Conservation (phyloP, 2,113 vertebrate species). For the Stictonetta naevosa region DNA sequence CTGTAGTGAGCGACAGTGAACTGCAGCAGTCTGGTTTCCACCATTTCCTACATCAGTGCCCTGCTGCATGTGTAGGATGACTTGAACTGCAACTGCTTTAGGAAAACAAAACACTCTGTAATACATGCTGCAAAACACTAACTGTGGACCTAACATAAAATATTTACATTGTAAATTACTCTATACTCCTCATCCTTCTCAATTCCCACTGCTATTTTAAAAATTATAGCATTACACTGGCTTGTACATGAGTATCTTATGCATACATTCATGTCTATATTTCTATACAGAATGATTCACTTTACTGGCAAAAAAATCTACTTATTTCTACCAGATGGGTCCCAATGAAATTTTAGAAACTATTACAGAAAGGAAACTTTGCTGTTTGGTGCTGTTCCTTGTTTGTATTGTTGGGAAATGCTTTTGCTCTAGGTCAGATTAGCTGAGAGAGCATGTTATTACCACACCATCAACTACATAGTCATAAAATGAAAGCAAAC, state of each 20-base stretch:
- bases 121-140: not conserved
- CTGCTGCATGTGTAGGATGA: not conserved
- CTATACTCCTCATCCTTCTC: not conserved
- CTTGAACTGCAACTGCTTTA: not conserved
- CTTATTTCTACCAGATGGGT: not conserved
- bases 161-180: not conserved
- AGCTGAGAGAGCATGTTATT: not conserved
- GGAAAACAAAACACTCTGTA: accelerated
- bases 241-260: accelerated
- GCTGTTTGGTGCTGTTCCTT: not conserved
- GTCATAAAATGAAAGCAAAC: not conserved
- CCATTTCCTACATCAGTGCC: not conserved
- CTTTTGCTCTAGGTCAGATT: not conserved
- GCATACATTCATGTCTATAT: not conserved
- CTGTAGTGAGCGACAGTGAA: not conserved
- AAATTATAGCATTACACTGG: not conserved
- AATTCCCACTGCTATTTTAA: not conserved
- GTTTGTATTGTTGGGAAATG: not conserved
- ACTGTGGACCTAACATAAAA: not conserved
- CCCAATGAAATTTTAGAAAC: not conserved
- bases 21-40: not conserved
- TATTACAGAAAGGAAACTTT: not conserved
- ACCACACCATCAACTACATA: not conserved
- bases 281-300: not conserved
- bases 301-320: not conserved